Base-by-base conservation (phyloP, 2,888 invertebrate species). In the Steinernema hermaphroditum region DNA sequence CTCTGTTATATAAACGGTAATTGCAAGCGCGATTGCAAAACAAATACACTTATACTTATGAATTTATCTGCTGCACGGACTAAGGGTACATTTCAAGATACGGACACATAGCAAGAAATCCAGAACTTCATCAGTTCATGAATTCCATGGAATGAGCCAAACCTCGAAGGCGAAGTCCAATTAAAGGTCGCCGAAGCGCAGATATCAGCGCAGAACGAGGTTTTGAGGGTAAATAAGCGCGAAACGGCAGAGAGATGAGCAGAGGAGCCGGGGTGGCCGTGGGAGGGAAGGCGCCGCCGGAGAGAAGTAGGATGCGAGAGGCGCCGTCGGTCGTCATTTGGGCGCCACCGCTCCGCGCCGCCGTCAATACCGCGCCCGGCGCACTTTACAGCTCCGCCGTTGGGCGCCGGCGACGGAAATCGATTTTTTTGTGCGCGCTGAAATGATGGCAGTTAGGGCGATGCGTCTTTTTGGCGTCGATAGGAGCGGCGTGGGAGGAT, bases 291-390 rank as follows among this genome's bases (percentile, higher is more conserved):
- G 37, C 37, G 37, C 12, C 37, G 37, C 6, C 37, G 37, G 37
- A 37, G 37, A 37, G 37, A 37, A 37, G 37, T 37, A 37, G 37
- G 37, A 12, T 37, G 46, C 46, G 46, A 16, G 16, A 16, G 46
- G n/a, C 46, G 6, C 46, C n/a, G n/a, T 16, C 46, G 46, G 16
- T 46, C 46, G 46, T 46, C 46, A 46, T 46, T 46, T 46, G 46
- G n/a, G 46, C 46, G 46, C 46, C 46, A 16, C 46, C 46, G 16
- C 46, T 46, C 46, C 16, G 46, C 46, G 16, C 46, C 46, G 6
- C 37, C 46, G 46, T 46, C 46, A 46, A 46, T 46, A 19, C 9
- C 46, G 46, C 46, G 46, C 46, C 46, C 46, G 46, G 16, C 46
- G 46, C 46, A 46, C 46, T 19, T 46, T 46, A 46, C 46, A 46